Percentiles rank a stretch among this genome's conserved stretches.
These are phyloP conservation scores for Unio pictorum DNA, from an alignment of 2,888 invertebrate species.

Conservation along the genomic window DNA sequence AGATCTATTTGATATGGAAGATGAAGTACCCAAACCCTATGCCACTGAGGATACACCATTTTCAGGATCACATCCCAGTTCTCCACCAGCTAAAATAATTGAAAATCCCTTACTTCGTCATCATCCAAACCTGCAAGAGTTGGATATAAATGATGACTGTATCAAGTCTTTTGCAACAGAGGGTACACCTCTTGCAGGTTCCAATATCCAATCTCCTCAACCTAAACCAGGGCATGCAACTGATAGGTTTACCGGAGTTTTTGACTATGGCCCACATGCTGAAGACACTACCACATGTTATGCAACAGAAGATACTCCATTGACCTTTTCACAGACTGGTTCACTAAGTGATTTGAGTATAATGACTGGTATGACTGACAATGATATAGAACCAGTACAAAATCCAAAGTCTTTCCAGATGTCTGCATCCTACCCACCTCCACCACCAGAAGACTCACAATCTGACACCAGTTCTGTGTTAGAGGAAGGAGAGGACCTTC, in stretches of 20 bases:
- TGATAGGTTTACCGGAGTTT: constrained; percentile 1
- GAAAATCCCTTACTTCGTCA: too few species aligned
- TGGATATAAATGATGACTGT: constrained; percentile 78
- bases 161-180: constrained; percentile 93
- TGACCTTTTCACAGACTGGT: constrained; percentile 87
- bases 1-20: constrained; percentile 11
- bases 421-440: background rate
- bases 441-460: constrained; percentile 40
- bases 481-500: constrained; percentile 61
- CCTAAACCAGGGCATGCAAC: background rate
- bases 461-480: constrained; percentile 64
- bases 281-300: constrained; percentile 80
- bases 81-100: constrained; percentile 14
- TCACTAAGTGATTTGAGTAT: constrained; percentile 87
- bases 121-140: constrained; percentile 9
- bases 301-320: constrained; percentile 90
- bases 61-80: constrained; percentile 81
- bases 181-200: constrained; percentile 86
- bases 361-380: constrained; percentile 37
- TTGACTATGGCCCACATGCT: constrained; percentile 1
- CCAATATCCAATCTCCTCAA: constrained; percentile 87
- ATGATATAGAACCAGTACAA: constrained; percentile 10
- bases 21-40: constrained; percentile 80
- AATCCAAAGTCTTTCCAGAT: background rate
- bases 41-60: constrained; percentile 91